These are phyloP conservation scores for Naja naja DNA, from an alignment of 2,113 vertebrate species.

Conservation along the genomic window DNA sequence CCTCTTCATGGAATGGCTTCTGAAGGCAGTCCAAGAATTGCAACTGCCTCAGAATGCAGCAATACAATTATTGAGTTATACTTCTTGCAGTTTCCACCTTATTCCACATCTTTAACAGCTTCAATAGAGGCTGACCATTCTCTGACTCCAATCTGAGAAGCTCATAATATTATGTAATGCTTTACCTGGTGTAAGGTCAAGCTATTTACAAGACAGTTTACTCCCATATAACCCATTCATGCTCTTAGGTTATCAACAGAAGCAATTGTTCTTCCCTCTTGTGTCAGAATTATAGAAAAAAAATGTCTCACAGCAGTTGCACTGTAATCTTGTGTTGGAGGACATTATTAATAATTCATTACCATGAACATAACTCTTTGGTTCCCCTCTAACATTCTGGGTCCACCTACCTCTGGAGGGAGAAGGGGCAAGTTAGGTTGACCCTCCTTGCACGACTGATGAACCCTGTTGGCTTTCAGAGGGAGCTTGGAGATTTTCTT, in stretches of 20 bases:
- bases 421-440: not conserved
- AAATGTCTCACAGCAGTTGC: not conserved
- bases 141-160: not conserved
- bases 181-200: not conserved
- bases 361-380: not conserved
- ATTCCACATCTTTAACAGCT: not conserved
- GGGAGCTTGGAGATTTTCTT: not conserved
- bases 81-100: not conserved
- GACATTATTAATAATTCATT: not conserved
- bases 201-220: not conserved
- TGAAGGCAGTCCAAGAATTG: not conserved
- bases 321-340: not conserved
- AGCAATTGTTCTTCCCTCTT: not conserved
- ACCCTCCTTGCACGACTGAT: not conserved
- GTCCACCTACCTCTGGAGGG: not conserved
- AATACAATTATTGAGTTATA: not conserved
- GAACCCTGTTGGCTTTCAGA: not conserved
- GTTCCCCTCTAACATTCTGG: not conserved
- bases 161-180: not conserved
- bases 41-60: not conserved
- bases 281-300: not conserved
- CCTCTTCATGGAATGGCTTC: not conserved
- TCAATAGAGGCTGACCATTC: not conserved
- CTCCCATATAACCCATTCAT: not conserved
- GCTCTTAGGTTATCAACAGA: not conserved